These are phyloP conservation scores for Eustalomyia histrio DNA, from an alignment of 2,888 invertebrate genomes.

Conservation along the genomic window DNA sequence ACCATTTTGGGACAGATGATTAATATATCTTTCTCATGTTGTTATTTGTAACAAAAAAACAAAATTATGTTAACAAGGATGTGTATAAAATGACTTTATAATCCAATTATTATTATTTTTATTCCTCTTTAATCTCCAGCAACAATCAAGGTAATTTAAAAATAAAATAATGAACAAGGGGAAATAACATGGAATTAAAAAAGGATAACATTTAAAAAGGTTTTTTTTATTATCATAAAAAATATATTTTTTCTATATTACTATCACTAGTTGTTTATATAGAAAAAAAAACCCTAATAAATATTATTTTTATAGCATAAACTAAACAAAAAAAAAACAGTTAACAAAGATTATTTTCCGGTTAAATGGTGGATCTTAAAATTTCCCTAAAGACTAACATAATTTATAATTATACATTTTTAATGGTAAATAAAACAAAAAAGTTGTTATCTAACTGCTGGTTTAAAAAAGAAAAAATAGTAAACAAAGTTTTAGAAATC, in stretches of 20 bases:
- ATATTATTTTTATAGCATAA: not conserved
- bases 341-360: not conserved
- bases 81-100: conserved; percentile 53
- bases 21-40: not conserved
- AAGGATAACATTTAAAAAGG: not conserved
- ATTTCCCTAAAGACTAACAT: not conserved
- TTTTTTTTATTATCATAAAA: not conserved
- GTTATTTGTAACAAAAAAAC: conserved; percentile 7
- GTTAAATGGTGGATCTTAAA: not conserved
- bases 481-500: too few relatives aligned
- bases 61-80: conserved; percentile 38
- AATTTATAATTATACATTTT: not conserved
- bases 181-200: conserved; percentile 1
- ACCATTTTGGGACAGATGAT: too few relatives aligned
- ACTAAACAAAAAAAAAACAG: not conserved
- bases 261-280: not conserved
- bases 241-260: not conserved
- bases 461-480: too few relatives aligned
- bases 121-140: conserved; percentile 26
- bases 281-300: conserved; percentile 1
- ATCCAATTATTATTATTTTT: conserved; percentile 52
- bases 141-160: conserved; percentile 45
- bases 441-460: not conserved
- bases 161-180: not conserved
- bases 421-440: not conserved